Base-by-base conservation (phyloP, 2,888 invertebrate genomes). In the Cryptus viduatorius region DNA sequence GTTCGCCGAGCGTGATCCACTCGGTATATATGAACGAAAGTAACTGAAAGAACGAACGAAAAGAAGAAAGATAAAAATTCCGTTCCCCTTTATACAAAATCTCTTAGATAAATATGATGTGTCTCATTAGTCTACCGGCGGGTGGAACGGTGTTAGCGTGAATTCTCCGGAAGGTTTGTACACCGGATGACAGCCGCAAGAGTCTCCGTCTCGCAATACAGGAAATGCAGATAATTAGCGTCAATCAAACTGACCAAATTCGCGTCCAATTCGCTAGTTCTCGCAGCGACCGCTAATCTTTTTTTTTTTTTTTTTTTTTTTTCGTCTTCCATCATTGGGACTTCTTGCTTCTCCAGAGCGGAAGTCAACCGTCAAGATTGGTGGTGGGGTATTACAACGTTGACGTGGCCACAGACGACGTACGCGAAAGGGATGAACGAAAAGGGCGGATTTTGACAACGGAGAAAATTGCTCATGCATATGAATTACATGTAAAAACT, bases 171-270 rank as follows among this genome's bases (percentile, higher is more conserved):
- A 77, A 53, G 29, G 12, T 68, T 46, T 67, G 76, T 42, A 56
- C 29, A 44, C 29, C 24, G 56, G 77, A 37, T 77, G 56, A 59
- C 44, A 2, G n/a, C 31, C 50, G 3, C 24, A 24, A 24, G 24
- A 3, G 37, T 64, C 65, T 76, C 42, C 24, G 16, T 71, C 46
- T 53, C 42, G 48, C 8, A 46, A 1, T 64, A 29, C 42, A 42
- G 46, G 61, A 42, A 72, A 61, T 79, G 59, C 50, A 71, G 76
- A 79, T 84, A 84, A 84, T 84, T 85, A 85, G 82, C 79, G 84
- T 85, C 84, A 82, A 85, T 85, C 84, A 85, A 72, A 67, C 31
- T 76, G 72, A 82, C 84, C 84, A 48, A 37, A 72, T 56, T 37
- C 50, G 65, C 29, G 50, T 69, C 68, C 14, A 29, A 46, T 46